Evolutionary conservation across 2,797 vertebrate species (phyloP), one percentile per base, ranked within the genome.

Genomic region (Aldrovandia affinis): DNA sequence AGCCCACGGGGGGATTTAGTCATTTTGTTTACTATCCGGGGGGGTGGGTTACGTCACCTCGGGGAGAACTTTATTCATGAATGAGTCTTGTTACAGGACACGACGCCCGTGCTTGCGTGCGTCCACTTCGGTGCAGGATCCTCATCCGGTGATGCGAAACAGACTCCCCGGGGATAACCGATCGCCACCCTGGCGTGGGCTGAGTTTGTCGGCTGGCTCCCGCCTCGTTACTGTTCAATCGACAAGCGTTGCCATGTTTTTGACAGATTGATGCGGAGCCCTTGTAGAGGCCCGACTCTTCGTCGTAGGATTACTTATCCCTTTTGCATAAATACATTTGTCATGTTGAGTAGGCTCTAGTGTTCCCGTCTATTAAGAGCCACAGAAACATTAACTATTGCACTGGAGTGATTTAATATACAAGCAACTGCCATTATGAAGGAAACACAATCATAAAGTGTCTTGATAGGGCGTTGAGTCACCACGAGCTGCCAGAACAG

Each of bases 321-420:
- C 36, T 20, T 75, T 75, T n/a, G 65, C 18, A 22, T 75, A 44
- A 44, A n/a, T 75, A 12, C 68, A 75, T 75, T 75, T 75, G 36
- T 75, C 39, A 44, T 10, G 9, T 25, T 75, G 25, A 75, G 20
- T 42, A 39, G 18, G 68, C 68, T 42, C 36, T 73, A 39, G 36
- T 39, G 68, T 18, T 39, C 18, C 68, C 42, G 9, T 57, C 2
- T 57, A 57, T 73, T 39, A 18, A 42, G 36, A 39, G 36, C 68
- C 36, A 42, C 3, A 1, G 14, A 10, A 44, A 5, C 68, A 73
- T 73, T 73, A 73, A 20, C 18, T 22, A 15, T 44, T 42, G 70
- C 36, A 25, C 1, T 44, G 20, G 22, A 75, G 70, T 75, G 39
- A 75, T 75, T 75, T 44, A 75, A 44, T 25, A 25, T 75, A 0